Percentiles rank a stretch among this genome's conserved stretches.
phyloP scores from a whole-genome alignment of 2,888 invertebrate species.

The Metalampra italica region DNA sequence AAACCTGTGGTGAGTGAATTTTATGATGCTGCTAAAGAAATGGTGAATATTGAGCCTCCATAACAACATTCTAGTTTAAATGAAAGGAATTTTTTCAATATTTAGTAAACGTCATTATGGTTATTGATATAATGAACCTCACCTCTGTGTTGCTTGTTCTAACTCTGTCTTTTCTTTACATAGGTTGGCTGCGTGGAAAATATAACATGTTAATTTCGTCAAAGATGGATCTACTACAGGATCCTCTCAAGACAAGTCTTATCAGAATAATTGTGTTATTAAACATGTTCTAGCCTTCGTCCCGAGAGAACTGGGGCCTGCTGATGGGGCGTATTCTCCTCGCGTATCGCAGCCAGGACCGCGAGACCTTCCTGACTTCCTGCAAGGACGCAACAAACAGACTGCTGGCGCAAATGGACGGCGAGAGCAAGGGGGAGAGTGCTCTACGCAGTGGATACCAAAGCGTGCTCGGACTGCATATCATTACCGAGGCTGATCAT shows the following conservation, averaged over 20 bases:
- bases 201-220: no score
- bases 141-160: no score
- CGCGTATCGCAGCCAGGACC: conserved; percentile 68
- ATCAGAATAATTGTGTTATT: background rate
- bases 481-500: conserved; percentile 60
- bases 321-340: conserved; percentile 85
- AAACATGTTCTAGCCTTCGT: conserved; percentile 45
- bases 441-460: conserved; percentile 66
- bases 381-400: conserved; percentile 56
- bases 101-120: no score
- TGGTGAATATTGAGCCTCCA: background rate
- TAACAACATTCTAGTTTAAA: no score
- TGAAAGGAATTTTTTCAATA: no score
- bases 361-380: conserved; percentile 46
- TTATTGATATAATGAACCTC: no score
- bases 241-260: no score
- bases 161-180: no score
- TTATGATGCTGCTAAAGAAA: background rate
- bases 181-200: no score
- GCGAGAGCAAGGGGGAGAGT: conserved; percentile 58
- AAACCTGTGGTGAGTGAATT: conserved; percentile 62
- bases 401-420: conserved; percentile 56
- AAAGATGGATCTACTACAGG: no score
- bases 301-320: conserved; percentile 84
- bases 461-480: conserved; percentile 64